Evolutionary conservation across 2,113 vertebrate species (phyloP).

Genomic region (Sylvia atricapilla): DNA sequence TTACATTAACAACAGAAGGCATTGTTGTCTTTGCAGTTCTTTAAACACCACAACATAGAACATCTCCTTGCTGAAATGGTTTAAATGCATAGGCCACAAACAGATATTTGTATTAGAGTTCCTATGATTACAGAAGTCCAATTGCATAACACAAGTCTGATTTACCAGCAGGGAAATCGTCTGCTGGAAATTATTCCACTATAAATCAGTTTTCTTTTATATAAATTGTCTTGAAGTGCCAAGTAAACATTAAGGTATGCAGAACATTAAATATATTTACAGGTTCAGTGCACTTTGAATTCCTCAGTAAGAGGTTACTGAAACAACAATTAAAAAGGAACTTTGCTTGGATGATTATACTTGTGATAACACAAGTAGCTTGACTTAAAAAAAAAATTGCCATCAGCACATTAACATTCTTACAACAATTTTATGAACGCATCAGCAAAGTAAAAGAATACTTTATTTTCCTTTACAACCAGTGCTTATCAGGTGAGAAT

Average conservation of each 20-base stretch:
- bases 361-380: conserved; percentile 4
- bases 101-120: conserved; percentile 8
- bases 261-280: conserved; percentile 18
- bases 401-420: neutral
- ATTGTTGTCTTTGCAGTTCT: neutral
- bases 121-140: conserved; percentile 27
- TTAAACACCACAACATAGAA: neutral
- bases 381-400: neutral
- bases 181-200: conserved; percentile 18
- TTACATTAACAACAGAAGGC: neutral
- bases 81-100: conserved; percentile 53
- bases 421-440: neutral
- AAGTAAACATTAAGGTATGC: conserved; percentile 36
- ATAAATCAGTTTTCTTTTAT: conserved; percentile 24
- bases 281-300: conserved; percentile 68
- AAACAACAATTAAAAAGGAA: conserved; percentile 41
- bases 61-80: conserved; percentile 12
- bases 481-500: neutral
- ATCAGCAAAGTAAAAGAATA: neutral
- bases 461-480: neutral
- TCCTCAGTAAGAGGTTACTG: neutral
- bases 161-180: neutral
- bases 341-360: neutral
- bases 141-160: conserved; percentile 36
- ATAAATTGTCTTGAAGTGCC: conserved; percentile 47